Evolutionary conservation across 2,113 vertebrate genomes (phyloP).

Genomic region (Chaetodon trifascialis): DNA sequence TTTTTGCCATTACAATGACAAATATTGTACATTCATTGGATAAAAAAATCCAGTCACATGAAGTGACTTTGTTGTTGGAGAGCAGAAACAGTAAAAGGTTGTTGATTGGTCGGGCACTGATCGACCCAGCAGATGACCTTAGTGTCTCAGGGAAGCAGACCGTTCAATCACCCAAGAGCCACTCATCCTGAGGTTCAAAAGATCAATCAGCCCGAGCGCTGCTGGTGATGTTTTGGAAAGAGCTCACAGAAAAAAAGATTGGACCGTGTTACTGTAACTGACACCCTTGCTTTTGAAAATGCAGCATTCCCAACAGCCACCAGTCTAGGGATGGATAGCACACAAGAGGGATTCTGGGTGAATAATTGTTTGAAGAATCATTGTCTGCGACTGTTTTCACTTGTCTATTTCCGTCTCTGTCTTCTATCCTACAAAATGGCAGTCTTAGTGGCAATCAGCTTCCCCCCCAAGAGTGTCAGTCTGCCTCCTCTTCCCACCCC

Average conservation of each 20-base stretch:
- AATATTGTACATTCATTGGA: not conserved
- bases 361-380: slow-evolving; percentile 60
- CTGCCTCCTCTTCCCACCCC: slow-evolving; percentile 62
- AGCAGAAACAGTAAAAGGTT: slow-evolving; percentile 34
- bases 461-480: slow-evolving; percentile 50
- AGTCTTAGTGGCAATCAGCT: slow-evolving; percentile 71
- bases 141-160: slow-evolving; percentile 9
- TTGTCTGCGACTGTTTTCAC: slow-evolving; percentile 55
- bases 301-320: slow-evolving; percentile 26
- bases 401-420: slow-evolving; percentile 53
- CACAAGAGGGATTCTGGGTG: slow-evolving; percentile 36
- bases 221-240: slow-evolving; percentile 30
- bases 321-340: slow-evolving; percentile 23
- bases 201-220: slow-evolving; percentile 56
- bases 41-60: not conserved
- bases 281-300: slow-evolving; percentile 40
- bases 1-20: not conserved
- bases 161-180: slow-evolving; percentile 32
- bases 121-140: slow-evolving; percentile 45
- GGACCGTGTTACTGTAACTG: slow-evolving; percentile 32
- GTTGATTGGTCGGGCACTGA: slow-evolving; percentile 37
- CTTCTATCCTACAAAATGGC: slow-evolving; percentile 70
- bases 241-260: slow-evolving; percentile 17
- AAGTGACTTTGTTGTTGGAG: slow-evolving; percentile 14
- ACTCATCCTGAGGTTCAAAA: slow-evolving; percentile 38